Percentiles rank a stretch among this genome's conserved stretches.
phyloP scores from a whole-genome alignment of 2,797 vertebrate species.

The Masticophis lateralis region DNA sequence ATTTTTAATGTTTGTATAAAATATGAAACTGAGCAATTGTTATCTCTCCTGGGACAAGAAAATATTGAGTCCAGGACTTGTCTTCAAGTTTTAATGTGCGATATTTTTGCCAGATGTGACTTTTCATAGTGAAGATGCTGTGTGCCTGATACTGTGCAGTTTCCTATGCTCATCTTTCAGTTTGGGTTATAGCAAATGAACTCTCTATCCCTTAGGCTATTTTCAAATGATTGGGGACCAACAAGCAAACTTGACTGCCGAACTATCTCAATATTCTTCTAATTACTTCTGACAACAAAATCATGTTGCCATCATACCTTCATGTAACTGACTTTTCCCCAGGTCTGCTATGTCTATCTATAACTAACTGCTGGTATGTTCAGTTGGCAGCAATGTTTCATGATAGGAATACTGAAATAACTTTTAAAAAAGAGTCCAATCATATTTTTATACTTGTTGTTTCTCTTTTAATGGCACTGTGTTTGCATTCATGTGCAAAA shows the following conservation, averaged over 20 bases:
- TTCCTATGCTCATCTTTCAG: conserved; percentile 27
- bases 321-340: conserved; percentile 3
- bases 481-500: not conserved
- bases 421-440: not conserved
- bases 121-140: not conserved
- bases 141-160: not conserved
- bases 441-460: not conserved
- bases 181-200: conserved; percentile 11
- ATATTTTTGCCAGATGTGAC: not conserved
- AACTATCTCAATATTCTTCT: not conserved
- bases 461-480: not conserved
- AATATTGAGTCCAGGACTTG: not conserved
- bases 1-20: not conserved
- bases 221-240: conserved; percentile 22
- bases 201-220: conserved; percentile 11
- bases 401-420: not conserved
- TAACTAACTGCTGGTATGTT: conserved; percentile 2
- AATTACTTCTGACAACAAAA: conserved; percentile 47
- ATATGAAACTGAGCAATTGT: not conserved
- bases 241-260: conserved; percentile 36
- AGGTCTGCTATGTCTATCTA: conserved; percentile 1
- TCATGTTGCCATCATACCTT: conserved; percentile 7
- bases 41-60: not conserved
- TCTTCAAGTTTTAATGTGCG: not conserved
- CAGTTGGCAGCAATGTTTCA: rapidly evolving